Conservation (phyloP, 2,113 vertebrate species). For the Gymnobelideus leadbeateri region DNA sequence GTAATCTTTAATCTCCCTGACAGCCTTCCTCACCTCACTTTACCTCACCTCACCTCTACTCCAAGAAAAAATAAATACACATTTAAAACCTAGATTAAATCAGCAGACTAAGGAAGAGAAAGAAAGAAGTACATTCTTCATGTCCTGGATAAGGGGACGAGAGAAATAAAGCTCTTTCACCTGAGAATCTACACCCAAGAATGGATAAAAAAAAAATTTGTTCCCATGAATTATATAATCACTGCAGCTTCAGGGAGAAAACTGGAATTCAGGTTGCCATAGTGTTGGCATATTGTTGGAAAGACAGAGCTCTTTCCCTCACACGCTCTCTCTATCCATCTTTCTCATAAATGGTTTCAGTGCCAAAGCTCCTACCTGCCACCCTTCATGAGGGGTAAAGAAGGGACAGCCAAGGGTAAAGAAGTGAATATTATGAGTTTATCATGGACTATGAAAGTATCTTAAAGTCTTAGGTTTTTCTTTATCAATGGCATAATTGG, state of each 20-base stretch:
- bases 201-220: constrained; percentile 82
- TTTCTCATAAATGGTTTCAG: constrained; percentile 50
- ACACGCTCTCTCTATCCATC: constrained; percentile 6
- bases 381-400: neutral
- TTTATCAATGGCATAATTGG: neutral
- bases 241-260: constrained; percentile 86
- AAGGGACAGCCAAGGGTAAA: neutral
- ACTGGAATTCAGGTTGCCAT: constrained; percentile 86
- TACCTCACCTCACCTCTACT: neutral
- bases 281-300: constrained; percentile 83
- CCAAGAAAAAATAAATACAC: neutral
- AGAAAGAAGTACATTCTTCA: neutral
- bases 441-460: neutral
- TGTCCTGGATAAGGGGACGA: neutral
- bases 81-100: neutral
- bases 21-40: neutral
- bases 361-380: constrained; percentile 39
- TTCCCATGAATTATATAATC: constrained; percentile 88
- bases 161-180: constrained; percentile 77
- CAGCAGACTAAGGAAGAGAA: neutral
- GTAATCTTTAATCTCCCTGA: neutral
- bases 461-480: constrained; percentile 15
- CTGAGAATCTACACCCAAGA: constrained; percentile 74
- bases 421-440: constrained; percentile 1
- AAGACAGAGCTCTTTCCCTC: constrained; percentile 78